phyloP scores from a whole-genome alignment of 1,140 invertebrate genomes.

The Mizuhopecten yessoensis region DNA sequence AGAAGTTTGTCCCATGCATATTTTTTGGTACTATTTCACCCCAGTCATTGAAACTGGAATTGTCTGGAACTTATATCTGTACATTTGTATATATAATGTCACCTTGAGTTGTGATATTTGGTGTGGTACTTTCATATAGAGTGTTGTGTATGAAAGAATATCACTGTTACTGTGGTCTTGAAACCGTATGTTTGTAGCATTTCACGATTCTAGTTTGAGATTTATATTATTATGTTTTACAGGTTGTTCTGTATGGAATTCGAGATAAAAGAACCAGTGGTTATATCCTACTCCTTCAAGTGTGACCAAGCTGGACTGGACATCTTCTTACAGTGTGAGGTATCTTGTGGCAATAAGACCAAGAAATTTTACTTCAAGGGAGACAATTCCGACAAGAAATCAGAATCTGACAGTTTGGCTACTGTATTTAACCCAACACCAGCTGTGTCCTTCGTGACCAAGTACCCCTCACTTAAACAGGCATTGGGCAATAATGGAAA shows the following conservation, averaged over 20 bases:
- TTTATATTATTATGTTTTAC: neutral
- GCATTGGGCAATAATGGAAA: neutral
- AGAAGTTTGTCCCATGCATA: too few species aligned
- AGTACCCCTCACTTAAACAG: neutral
- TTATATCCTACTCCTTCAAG: neutral
- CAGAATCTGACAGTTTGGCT: neutral
- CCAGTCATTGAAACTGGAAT: too few species aligned
- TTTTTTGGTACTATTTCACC: too few species aligned
- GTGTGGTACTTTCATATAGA: too few species aligned
- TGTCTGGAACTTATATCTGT: too few species aligned
- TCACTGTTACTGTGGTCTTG: too few species aligned
- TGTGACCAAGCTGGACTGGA: neutral
- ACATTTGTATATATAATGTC: too few species aligned
- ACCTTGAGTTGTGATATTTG: too few species aligned
- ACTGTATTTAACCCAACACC: conserved; percentile 5
- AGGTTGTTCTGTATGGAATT: neutral
- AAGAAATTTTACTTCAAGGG: neutral
- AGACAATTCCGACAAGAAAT: neutral
- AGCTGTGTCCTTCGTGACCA: neutral
- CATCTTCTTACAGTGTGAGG: conserved; percentile 37
- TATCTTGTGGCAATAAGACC: neutral
- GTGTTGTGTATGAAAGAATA: too few species aligned
- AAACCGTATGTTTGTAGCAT: too few species aligned
- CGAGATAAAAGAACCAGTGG: neutral
- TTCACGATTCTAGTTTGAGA: too few species aligned